Conservation (phyloP, 2,113 vertebrate genomes). For the Setophaga petechia region DNA sequence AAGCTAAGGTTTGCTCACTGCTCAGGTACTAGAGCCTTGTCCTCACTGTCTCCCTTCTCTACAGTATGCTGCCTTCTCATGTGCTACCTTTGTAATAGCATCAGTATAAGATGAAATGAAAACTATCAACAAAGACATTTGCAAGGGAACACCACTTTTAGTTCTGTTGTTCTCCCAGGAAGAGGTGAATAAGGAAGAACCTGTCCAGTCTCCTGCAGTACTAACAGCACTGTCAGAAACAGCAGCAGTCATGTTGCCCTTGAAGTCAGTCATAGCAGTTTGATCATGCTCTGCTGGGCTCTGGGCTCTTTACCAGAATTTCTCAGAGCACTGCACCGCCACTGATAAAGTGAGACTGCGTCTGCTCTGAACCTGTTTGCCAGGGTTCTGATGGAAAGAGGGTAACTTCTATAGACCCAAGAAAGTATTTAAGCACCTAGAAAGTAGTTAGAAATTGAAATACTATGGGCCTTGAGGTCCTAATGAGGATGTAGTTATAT, state of each 20-base stretch:
- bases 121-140: not conserved
- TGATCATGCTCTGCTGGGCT: not conserved
- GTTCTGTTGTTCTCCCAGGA: not conserved
- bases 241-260: not conserved
- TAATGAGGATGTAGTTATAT: conserved; percentile 16
- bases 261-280: not conserved
- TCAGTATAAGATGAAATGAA: not conserved
- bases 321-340: not conserved
- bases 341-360: not conserved
- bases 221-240: not conserved
- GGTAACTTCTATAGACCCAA: not conserved
- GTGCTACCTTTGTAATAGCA: not conserved
- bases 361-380: not conserved
- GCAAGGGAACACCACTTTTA: not conserved
- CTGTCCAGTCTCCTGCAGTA: not conserved
- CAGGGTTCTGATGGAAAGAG: not conserved
- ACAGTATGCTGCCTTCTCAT: not conserved
- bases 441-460: conserved; percentile 2
- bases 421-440: not conserved
- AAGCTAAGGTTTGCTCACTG: not conserved
- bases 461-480: not conserved
- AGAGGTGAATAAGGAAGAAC: not conserved
- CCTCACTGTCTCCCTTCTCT: not conserved
- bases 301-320: not conserved
- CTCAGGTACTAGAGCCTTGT: not conserved